These are phyloP conservation scores for Tadarida brasiliensis DNA, from an alignment of 2,797 vertebrate species.

Conservation along the genomic window DNA sequence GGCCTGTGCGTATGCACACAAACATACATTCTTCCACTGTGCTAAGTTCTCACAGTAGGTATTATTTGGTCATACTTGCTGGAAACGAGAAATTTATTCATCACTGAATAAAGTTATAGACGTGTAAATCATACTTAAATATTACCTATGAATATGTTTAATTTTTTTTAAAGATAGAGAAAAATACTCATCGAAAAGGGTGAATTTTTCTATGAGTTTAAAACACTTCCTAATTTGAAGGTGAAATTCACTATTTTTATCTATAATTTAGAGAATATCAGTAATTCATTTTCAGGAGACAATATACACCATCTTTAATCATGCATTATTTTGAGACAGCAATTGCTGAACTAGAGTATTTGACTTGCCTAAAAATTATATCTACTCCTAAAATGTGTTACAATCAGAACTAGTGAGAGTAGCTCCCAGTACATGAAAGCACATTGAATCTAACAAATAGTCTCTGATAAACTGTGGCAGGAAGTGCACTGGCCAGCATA, in stretches of 20 bases:
- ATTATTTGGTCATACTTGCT: neutral
- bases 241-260: neutral
- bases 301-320: neutral
- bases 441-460: neutral
- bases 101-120: conserved; percentile 11
- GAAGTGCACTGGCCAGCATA: neutral
- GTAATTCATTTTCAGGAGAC: neutral
- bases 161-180: conserved; percentile 34
- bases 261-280: neutral
- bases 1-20: neutral
- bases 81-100: conserved; percentile 10
- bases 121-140: neutral
- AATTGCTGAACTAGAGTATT: neutral
- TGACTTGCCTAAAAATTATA: neutral
- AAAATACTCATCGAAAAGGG: neutral
- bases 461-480: neutral
- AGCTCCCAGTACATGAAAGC: neutral
- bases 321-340: conserved; percentile 35
- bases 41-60: neutral
- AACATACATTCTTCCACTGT: neutral
- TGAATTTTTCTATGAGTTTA: conserved; percentile 29
- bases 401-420: neutral
- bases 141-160: neutral
- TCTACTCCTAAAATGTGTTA: conserved; percentile 33
- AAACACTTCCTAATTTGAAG: conserved; percentile 30